Evolutionary conservation across 2,888 invertebrate genomes (phyloP).

Genomic region (Ceriagrion tenellum): DNA sequence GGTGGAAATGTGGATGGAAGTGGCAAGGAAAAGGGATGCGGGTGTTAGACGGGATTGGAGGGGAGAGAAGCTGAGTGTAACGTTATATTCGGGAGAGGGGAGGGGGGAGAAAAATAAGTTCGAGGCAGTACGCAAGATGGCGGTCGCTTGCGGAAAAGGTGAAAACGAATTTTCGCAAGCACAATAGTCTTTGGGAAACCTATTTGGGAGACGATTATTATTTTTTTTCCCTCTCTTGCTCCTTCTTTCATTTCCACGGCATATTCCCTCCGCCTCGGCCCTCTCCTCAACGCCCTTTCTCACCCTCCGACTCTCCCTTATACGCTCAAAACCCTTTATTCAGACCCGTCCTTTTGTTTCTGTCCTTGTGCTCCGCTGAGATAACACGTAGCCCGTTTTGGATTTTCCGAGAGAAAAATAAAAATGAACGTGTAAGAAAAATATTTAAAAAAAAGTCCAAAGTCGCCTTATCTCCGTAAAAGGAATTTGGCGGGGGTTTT

Average conservation of each 20-base stretch:
- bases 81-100: background rate
- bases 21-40: background rate
- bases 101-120: background rate
- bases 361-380: background rate
- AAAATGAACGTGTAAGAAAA: background rate
- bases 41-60: background rate
- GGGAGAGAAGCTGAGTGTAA: background rate
- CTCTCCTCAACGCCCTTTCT: background rate
- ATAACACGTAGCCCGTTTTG: background rate
- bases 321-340: background rate
- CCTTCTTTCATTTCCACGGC: background rate
- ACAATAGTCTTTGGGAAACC: conserved; percentile 3
- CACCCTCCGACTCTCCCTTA: background rate
- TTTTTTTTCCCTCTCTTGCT: background rate
- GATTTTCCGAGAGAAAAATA: background rate
- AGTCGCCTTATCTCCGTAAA: background rate
- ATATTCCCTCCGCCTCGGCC: background rate
- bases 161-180: background rate
- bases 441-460: background rate
- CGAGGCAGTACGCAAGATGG: background rate
- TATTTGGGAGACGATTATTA: background rate
- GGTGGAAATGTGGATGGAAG: background rate
- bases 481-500: background rate
- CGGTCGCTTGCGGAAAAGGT: background rate
- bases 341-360: background rate